phyloP scores from a whole-genome alignment of 1,140 invertebrate species.

The Steinernema khuongi region DNA sequence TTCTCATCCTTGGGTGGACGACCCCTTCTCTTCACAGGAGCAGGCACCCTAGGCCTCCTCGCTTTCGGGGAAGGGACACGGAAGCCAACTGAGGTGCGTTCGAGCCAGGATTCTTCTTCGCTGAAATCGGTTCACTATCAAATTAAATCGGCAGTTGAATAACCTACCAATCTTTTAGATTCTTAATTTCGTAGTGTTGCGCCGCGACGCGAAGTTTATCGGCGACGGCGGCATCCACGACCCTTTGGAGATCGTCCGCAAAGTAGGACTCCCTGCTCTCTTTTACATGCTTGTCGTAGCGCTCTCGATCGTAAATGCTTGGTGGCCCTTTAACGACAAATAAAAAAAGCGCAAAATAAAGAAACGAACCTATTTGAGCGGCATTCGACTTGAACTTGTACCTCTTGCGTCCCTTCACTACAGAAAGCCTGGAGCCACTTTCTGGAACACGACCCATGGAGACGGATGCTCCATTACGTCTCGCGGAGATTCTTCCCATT shows the following conservation, averaged over 20 bases:
- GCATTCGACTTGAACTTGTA: conserved; percentile 12
- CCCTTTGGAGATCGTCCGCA: background rate
- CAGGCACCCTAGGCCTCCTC: background rate
- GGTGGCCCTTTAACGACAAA: background rate
- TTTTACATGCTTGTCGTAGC: background rate
- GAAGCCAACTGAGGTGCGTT: background rate
- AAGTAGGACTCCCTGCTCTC: background rate
- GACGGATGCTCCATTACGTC: background rate
- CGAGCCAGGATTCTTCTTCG: background rate
- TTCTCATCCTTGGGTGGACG: background rate
- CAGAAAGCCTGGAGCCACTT: background rate
- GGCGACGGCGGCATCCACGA: background rate
- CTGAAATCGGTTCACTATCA: background rate
- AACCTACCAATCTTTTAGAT: background rate
- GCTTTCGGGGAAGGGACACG: background rate
- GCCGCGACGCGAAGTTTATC: background rate
- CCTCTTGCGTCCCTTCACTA: background rate
- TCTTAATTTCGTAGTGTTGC: background rate
- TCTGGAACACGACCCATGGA: background rate
- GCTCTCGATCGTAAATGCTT: background rate
- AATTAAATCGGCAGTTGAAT: background rate
- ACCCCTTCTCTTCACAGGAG: background rate
- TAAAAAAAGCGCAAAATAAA: background rate
- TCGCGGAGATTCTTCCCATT: background rate
- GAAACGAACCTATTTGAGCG: background rate